A percentile compares a stretch with the other conserved stretches of the same genome.
Conservation (phyloP, 2,113 vertebrate genomes). For the Andinoacara biseriatus region DNA sequence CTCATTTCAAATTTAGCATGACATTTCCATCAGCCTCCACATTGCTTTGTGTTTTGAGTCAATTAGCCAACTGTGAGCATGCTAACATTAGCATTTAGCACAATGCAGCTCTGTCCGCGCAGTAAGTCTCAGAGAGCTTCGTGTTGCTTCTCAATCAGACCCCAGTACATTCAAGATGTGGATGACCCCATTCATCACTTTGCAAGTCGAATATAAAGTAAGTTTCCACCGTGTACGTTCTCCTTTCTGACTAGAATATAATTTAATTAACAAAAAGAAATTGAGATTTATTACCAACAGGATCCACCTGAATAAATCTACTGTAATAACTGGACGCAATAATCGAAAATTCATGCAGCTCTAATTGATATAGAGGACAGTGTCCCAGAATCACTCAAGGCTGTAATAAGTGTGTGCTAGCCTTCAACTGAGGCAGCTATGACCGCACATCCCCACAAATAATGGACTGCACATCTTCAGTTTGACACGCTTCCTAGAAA, state of each 20-base stretch:
- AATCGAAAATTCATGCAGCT: constrained; percentile 47
- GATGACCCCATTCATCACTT: constrained; percentile 58
- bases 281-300: constrained; percentile 57
- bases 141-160: not conserved
- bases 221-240: constrained; percentile 34
- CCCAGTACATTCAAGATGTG: not conserved
- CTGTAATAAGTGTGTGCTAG: constrained; percentile 47
- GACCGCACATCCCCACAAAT: constrained; percentile 42
- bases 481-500: constrained; percentile 56
- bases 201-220: constrained; percentile 42
- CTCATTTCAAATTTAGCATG: not conserved
- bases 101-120: not conserved
- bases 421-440: constrained; percentile 2
- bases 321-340: constrained; percentile 33
- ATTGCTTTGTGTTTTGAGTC: not conserved
- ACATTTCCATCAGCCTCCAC: not conserved
- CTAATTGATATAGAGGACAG: constrained; percentile 68
- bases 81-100: constrained; percentile 3
- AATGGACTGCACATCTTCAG: constrained; percentile 44
- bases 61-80: not conserved
- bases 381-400: constrained; percentile 51
- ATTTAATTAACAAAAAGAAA: constrained; percentile 49
- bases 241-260: constrained; percentile 27
- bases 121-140: not conserved
- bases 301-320: constrained; percentile 58